Evolutionary conservation across 1,140 invertebrate species (phyloP).

Genomic region (Drosophila nebulosa): DNA sequence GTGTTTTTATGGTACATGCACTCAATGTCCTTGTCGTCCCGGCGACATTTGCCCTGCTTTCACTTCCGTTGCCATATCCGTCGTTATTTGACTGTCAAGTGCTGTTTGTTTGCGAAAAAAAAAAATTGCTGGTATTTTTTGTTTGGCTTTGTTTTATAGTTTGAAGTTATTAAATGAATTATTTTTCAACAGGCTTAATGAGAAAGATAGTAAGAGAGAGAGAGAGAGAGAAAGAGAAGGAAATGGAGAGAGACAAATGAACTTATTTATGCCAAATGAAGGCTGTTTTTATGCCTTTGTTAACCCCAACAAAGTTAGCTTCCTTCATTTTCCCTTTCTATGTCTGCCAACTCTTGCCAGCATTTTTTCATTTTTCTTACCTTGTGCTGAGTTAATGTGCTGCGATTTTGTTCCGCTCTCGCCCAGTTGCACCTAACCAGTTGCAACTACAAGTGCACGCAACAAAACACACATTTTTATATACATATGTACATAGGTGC

Average conservation of each 20-base stretch:
- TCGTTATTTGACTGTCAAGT: slow-evolving; percentile 29
- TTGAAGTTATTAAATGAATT: slow-evolving; percentile 52
- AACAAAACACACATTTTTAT: slow-evolving; percentile 39
- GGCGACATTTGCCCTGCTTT: slow-evolving; percentile 63
- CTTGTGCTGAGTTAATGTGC: slow-evolving; percentile 40
- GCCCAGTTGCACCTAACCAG: slow-evolving; percentile 16
- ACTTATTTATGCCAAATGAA: neutral
- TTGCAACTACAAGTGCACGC: slow-evolving; percentile 39
- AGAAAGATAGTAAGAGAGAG: neutral
- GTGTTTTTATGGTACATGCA: slow-evolving; percentile 19
- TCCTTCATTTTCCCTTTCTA: neutral
- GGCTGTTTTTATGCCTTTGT: slow-evolving; percentile 43
- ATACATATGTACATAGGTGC: slow-evolving; percentile 1
- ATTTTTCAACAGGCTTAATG: slow-evolving; percentile 24
- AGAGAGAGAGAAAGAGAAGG: neutral
- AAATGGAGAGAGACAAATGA: neutral
- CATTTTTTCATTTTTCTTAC: neutral
- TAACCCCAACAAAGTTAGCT: neutral
- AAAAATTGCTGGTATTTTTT: neutral
- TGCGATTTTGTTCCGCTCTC: slow-evolving; percentile 29
- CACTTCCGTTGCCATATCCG: slow-evolving; percentile 63
- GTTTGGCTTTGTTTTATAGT: slow-evolving; percentile 17
- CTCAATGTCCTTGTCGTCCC: slow-evolving; percentile 54
- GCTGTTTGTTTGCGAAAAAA: slow-evolving; percentile 22
- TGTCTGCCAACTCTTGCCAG: neutral